Evolutionary conservation across 30 jellyfish, hydroid and myxozoan species (phyloP), one percentile per base, ranked within the genome.

Genomic region (Aurelia sp.): DNA sequence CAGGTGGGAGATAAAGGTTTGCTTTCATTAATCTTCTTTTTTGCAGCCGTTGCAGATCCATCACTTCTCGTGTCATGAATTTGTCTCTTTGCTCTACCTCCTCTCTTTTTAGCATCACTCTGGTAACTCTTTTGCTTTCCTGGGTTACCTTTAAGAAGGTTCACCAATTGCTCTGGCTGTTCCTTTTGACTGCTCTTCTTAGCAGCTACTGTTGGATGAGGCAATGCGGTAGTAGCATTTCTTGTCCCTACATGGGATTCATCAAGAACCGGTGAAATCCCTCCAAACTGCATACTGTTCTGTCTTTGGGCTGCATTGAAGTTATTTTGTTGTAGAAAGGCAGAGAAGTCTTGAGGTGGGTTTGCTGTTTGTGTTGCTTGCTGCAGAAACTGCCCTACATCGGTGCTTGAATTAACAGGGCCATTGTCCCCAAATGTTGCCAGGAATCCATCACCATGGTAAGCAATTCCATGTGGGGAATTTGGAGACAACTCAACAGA

Each of bases 301-400:
- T 61, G 55, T 6, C 15, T 44, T 44, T 44, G 55, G 55, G 15
- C 55, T 44, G 55, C 9, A 44, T 44, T 44, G 55, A 44, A 44
- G 15, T 44, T 44, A 44, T 9, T 10, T 37, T 78, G 66, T 1
- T 37, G 48, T 30, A 78, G 40, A 47, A 78, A 15, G 18, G 79
- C 30, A n/a, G 89, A 62, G 7, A 78, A 16, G 37, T 78, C 79
- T 62, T 62, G 79, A n/a, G 89, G 67, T 9, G 51, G 79, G 62
- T 18, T 78, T 62, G 79, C 69, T 47, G 79, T 6, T 8, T 30
- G 23, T 21, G 51, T 33, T 27, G 57, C 20, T 62, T 62, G 89
- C 31, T 78, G 89, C 55, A 78, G 30, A 33, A 78, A 21, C 20
- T 21, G 37, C 13, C 20, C 51, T n/a, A 48, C 65, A 6, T 78